Evolutionary conservation across 2,797 vertebrate species (phyloP).

Genomic region (Orestias chungarensis): DNA sequence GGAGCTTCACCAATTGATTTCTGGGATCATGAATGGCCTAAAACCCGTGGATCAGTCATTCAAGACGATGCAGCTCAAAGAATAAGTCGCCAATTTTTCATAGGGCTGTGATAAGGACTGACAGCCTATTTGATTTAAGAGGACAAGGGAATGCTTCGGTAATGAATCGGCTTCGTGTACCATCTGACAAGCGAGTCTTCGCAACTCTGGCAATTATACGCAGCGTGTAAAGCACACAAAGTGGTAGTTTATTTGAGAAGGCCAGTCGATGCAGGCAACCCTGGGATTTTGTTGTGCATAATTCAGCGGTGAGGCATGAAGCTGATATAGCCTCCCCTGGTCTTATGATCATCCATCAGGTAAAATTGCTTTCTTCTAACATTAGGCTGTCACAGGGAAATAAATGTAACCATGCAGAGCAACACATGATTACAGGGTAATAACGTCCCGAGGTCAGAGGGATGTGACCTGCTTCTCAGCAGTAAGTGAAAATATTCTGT

Average conservation of each 20-base stretch:
- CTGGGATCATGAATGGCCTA: slow-evolving; percentile 45
- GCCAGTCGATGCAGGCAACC: slow-evolving; percentile 31
- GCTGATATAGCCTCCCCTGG: slow-evolving; percentile 54
- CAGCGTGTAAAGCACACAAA: slow-evolving; percentile 17
- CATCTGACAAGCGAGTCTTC: slow-evolving; percentile 48
- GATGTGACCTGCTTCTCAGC: slow-evolving; percentile 57
- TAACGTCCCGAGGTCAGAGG: slow-evolving; percentile 65
- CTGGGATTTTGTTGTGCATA: slow-evolving; percentile 59
- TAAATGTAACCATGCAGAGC: slow-evolving; percentile 72
- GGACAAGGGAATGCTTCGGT: slow-evolving; percentile 51
- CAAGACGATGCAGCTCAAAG: slow-evolving; percentile 19
- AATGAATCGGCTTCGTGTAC: slow-evolving; percentile 50
- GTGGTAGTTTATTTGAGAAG: slow-evolving; percentile 40
- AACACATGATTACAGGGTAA: slow-evolving; percentile 73
- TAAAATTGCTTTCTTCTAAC: slow-evolving; percentile 72
- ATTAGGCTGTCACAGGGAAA: slow-evolving; percentile 67
- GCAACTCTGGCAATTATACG: slow-evolving; percentile 42
- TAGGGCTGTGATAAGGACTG: slow-evolving; percentile 23
- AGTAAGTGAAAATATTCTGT: slow-evolving; percentile 27
- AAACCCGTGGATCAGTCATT: slow-evolving; percentile 54
- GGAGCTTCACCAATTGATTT: slow-evolving; percentile 57
- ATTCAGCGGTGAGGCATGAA: slow-evolving; percentile 58
- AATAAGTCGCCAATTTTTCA: slow-evolving; percentile 60
- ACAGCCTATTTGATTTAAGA: slow-evolving; percentile 55
- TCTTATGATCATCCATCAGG: slow-evolving; percentile 73